A percentile compares a stretch with the other conserved stretches of the same genome.
These are phyloP conservation scores for Norana najaformis DNA, from an alignment of 2,888 invertebrate genomes.

Conservation along the genomic window DNA sequence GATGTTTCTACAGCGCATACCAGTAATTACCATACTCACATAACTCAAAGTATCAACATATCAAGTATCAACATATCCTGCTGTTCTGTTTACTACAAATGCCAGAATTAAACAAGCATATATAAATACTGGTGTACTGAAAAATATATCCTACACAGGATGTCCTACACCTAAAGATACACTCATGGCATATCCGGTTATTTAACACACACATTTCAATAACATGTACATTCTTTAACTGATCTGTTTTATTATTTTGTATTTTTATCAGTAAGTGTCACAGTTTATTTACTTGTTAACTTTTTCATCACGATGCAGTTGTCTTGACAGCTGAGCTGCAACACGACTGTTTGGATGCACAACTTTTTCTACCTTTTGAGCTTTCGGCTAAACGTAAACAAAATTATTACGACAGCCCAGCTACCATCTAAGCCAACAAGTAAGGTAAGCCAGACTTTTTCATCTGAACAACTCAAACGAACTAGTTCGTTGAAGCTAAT, in stretches of 20 bases:
- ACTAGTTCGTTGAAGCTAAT: background rate
- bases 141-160: background rate
- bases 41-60: background rate
- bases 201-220: background rate
- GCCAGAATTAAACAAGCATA: background rate
- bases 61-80: background rate
- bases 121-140: background rate
- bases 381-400: background rate
- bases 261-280: background rate
- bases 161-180: background rate
- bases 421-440: background rate
- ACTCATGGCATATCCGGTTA: background rate
- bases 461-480: background rate
- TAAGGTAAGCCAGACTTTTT: background rate
- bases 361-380: background rate
- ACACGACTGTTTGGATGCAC: slow-evolving; percentile 18
- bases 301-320: slow-evolving; percentile 9
- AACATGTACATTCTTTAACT: background rate
- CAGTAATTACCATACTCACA: background rate
- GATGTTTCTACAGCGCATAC: background rate
- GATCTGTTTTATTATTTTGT: background rate
- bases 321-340: background rate
- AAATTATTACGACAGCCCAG: background rate
- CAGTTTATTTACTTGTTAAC: background rate
- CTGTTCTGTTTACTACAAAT: background rate